phyloP scores from a whole-genome alignment of 2,797 vertebrate genomes.

The Lithobates sylvaticus region DNA sequence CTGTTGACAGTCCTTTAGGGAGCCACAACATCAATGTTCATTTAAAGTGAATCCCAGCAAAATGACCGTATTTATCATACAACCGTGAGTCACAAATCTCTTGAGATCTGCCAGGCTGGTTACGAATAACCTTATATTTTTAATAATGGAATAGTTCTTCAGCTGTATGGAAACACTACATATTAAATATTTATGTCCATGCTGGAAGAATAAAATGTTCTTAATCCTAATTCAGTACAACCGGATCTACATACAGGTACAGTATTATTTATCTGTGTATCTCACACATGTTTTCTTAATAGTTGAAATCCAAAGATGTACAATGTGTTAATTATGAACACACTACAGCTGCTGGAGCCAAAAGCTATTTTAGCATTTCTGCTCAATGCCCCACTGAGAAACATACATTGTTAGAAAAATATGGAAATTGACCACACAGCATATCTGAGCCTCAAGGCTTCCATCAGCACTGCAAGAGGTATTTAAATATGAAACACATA shows the following conservation, averaged over 20 bases:
- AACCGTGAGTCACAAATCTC: neutral
- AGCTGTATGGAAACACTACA: constrained; percentile 13
- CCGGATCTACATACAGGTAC: neutral
- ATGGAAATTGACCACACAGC: neutral
- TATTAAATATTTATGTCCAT: constrained; percentile 36
- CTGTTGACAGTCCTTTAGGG: constrained; percentile 42
- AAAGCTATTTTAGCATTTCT: constrained; percentile 11
- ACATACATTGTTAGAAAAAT: constrained; percentile 5
- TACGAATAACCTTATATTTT: constrained; percentile 39
- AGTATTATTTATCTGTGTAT: neutral
- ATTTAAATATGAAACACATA: neutral
- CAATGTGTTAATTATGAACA: constrained; percentile 26
- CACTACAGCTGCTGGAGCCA: neutral
- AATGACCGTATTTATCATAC: constrained; percentile 25
- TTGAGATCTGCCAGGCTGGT: neutral
- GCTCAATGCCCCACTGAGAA: neutral
- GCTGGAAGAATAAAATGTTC: constrained; percentile 10
- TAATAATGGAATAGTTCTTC: constrained; percentile 30
- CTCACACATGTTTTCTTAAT: constrained; percentile 5
- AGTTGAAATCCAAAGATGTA: neutral
- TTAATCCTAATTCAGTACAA: neutral
- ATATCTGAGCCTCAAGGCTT: constrained; percentile 7
- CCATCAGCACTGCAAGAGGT: neutral
- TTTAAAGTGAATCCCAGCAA: constrained; percentile 11
- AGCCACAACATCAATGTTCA: constrained; percentile 10